A percentile compares a stretch with the other conserved stretches of the same genome.
phyloP scores from a whole-genome alignment of 2,797 vertebrate species.

The Sorex maritimensis region DNA sequence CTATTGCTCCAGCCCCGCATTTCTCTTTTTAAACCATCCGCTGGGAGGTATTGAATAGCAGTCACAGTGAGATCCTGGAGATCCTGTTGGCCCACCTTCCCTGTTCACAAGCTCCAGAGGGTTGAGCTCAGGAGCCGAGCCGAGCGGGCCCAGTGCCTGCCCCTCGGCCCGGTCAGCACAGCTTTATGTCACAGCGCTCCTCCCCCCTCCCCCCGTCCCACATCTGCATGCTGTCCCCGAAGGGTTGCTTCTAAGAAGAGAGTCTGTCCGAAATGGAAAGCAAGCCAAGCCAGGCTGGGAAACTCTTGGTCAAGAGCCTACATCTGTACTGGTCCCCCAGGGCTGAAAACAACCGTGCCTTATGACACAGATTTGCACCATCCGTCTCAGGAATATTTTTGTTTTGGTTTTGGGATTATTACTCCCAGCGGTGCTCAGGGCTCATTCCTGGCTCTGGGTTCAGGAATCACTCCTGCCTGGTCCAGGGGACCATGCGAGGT shows the following conservation, averaged over 20 bases:
- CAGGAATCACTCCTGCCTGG: too few species aligned
- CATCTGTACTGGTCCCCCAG: not conserved
- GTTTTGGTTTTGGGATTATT: not conserved
- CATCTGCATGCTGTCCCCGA: not conserved
- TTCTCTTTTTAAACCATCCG: constrained; percentile 36
- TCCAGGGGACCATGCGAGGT: too few species aligned
- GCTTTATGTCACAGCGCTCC: not conserved
- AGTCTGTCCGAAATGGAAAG: constrained; percentile 2
- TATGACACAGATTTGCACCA: constrained; percentile 32
- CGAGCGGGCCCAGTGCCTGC: not conserved
- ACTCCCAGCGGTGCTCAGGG: too few species aligned
- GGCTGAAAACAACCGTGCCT: constrained; percentile 6
- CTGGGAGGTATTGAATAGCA: constrained; percentile 22
- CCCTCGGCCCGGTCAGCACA: not conserved
- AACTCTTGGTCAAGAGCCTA: not conserved
- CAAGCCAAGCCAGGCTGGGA: constrained; percentile 52
- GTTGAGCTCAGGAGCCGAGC: not conserved
- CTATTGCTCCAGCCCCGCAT: too few species aligned
- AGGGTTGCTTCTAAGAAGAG: constrained; percentile 39
- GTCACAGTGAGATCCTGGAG: constrained; percentile 18
- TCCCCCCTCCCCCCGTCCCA: constrained; percentile 6
- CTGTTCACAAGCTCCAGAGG: constrained; percentile 39
- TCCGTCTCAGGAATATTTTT: constrained; percentile 6
- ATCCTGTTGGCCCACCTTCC: not conserved
- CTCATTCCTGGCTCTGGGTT: too few species aligned